A percentile compares a stretch with the other conserved stretches of the same genome.
Evolutionary conservation across 2,888 invertebrate species (phyloP).

Genomic region (Hypomecis atomaria): DNA sequence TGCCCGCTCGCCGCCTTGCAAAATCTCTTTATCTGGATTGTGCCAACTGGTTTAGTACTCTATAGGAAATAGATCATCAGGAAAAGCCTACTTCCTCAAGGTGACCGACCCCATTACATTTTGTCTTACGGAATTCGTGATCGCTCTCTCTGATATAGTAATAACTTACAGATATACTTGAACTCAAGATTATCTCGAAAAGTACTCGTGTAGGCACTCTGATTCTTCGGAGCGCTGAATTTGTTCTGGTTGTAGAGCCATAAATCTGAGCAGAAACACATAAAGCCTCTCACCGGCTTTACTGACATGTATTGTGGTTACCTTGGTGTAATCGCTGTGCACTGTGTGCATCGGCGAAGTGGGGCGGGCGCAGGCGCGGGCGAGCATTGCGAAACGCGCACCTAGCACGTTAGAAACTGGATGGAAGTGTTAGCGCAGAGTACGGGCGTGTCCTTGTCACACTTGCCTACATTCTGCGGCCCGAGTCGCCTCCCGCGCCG

Average conservation of each 20-base stretch:
- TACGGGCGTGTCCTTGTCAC: constrained; percentile 85
- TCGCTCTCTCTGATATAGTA: constrained; percentile 1
- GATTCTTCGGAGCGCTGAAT: constrained; percentile 6
- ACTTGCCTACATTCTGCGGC: constrained; percentile 83
- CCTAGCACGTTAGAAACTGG: constrained; percentile 82
- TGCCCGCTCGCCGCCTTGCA: constrained; percentile 62
- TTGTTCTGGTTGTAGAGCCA: constrained; percentile 15
- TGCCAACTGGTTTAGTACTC: constrained; percentile 49
- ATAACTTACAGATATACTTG: constrained; percentile 25
- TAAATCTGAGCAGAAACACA: constrained; percentile 12
- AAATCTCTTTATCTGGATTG: constrained; percentile 61
- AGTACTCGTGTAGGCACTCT: too few species aligned
- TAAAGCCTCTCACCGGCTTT: constrained; percentile 43
- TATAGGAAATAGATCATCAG: constrained; percentile 52
- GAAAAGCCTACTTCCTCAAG: constrained; percentile 36
- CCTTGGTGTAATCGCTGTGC: constrained; percentile 68
- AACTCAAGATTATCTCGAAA: constrained; percentile 18
- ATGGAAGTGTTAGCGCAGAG: constrained; percentile 82
- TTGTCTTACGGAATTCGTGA: constrained; percentile 13
- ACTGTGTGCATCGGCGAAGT: constrained; percentile 68
- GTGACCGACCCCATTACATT: constrained; percentile 27
- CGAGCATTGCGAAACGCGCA: constrained; percentile 78
- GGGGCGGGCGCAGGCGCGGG: constrained; percentile 62
- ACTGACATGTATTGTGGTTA: constrained; percentile 60
- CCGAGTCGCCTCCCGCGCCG: constrained; percentile 70